Base-by-base conservation (phyloP, 2,888 invertebrate genomes). In the Plebejus anna region DNA sequence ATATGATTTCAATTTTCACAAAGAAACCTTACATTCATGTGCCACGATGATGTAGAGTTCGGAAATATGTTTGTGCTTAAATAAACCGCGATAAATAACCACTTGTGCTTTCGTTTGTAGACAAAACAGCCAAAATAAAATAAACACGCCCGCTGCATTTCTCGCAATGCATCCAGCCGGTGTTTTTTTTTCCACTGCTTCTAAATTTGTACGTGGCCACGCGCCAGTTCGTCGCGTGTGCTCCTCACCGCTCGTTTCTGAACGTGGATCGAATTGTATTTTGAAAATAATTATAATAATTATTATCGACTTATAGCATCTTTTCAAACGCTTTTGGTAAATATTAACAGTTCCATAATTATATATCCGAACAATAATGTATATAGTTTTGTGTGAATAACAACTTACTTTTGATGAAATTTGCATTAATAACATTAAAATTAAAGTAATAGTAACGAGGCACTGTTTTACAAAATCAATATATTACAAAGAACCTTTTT, bases 141-240 rank as follows among this genome's bases (percentile, higher is more conserved):
- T 85, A 84, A 84, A 87, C 85, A 87, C 86, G 85, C 85, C 84
- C 84, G 86, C 84, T 89, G 92, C 92, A 90, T 91, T 90, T 91
- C 91, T 89, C 86, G 90, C 89, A 86, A 87, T 90, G 90, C 92
- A 89, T 84, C 84, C 84, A 89, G 84, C 83, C 84, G 83, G 83
- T 81, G 84, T 83, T 86, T 85, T 86, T 88, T 88, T 89, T 89
- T 90, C 88, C 88, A 89, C 84, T 83, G 87, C 85, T 88, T 93
- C 94, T 93, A 93, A 91, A 84, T 92, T 90, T 88, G 91, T 89
- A 89, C 88, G 89, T 89, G 89, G 89, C 88, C 88, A 87, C 91
- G 89, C 87, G 91, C 91, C 92, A 92, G 92, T 92, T 83, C 85
- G 83, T 85, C 89, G 87, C 87, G 88, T 85, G 85, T 84, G 87